Evolutionary conservation across 2,113 vertebrate species (phyloP), one percentile per base, ranked within the genome.

Genomic region (Ptychochromis oligacanthus): DNA sequence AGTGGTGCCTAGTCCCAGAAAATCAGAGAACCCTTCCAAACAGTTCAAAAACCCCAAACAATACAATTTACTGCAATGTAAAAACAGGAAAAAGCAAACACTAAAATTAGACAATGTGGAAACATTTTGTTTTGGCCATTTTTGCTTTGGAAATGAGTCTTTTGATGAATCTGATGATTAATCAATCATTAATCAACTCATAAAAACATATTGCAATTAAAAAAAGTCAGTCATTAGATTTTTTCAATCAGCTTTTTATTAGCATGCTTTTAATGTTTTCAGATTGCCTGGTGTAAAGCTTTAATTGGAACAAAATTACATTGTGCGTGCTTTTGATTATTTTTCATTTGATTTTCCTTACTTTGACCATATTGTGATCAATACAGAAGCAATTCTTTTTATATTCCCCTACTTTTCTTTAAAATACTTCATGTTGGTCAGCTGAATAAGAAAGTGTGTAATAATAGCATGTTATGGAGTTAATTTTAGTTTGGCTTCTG

Each of bases 401-500:
- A 72, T 52, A 10, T 49, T 15, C 18, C 24, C 10, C 67, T 52
- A 13, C 46, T 8, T 72, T 11, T 54, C 67, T 72, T 72, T 17
- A 70, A 31, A 31, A 70, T 70, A 5, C 1, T 70, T 0, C 43
- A 31, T 52, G 43, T 52, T 52, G 65, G 17, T 52, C 28, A 18
- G 46, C 67, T 72, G 67, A 67, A 76, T 52, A 52, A 36, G 9
- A 74, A 49, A 38, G 18, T 70, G 13, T 28, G 2, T 2, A 59
- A 34, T n/a, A 31, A 55, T 75, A 26, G 5, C 24, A 57, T 26
- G 36, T 55, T 38, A 58, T 28, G 14, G 20, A 74, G 79, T 43
- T 79, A 60, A 59, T 80, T 81, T 56, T 46, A 24, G 15, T 75
- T 57, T 75, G 38, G 43, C 2, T n/a, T 79, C 18, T 79, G 75